A percentile compares a stretch with the other conserved stretches of the same genome.
These are phyloP conservation scores for Leguminivora glycinivorella DNA, from an alignment of 1,140 invertebrate species.

Conservation along the genomic window DNA sequence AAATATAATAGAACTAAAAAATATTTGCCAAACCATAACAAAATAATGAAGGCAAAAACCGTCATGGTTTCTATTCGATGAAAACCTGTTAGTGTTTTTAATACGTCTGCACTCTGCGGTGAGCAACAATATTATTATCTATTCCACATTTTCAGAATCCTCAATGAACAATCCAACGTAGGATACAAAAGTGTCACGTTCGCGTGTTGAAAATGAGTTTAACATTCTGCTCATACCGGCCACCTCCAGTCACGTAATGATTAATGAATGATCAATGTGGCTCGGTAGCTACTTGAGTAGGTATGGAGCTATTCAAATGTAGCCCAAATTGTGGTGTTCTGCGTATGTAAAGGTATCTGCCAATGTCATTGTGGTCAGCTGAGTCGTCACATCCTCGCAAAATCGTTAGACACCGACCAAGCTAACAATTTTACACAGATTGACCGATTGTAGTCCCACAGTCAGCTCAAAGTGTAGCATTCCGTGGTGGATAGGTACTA, in stretches of 20 bases:
- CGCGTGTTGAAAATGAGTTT: slow-evolving; percentile 21
- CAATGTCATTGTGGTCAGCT: too few relatives aligned
- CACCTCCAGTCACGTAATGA: slow-evolving; percentile 7
- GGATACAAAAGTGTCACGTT: slow-evolving; percentile 22
- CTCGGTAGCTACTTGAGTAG: slow-evolving; percentile 12
- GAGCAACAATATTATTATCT: neutral
- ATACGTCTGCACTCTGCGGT: neutral
- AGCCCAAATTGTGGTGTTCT: neutral
- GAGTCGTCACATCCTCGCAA: too few relatives aligned
- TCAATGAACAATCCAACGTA: neutral
- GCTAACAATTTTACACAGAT: too few relatives aligned
- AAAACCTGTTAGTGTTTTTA: neutral
- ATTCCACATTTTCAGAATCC: neutral
- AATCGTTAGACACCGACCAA: too few relatives aligned
- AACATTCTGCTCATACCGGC: slow-evolving; percentile 17
- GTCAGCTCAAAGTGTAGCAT: too few relatives aligned
- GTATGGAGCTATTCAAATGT: neutral
- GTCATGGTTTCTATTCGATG: neutral
- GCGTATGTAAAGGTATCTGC: neutral
- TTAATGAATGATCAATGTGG: slow-evolving; percentile 12
- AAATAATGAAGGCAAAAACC: too few relatives aligned
- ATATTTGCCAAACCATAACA: too few relatives aligned
- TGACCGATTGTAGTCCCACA: too few relatives aligned
- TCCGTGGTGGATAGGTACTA: too few relatives aligned
- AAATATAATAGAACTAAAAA: too few relatives aligned